Evolutionary conservation across 1,140 invertebrate genomes (phyloP), one percentile per base, ranked within the genome.

Genomic region (Danaus plexippus): DNA sequence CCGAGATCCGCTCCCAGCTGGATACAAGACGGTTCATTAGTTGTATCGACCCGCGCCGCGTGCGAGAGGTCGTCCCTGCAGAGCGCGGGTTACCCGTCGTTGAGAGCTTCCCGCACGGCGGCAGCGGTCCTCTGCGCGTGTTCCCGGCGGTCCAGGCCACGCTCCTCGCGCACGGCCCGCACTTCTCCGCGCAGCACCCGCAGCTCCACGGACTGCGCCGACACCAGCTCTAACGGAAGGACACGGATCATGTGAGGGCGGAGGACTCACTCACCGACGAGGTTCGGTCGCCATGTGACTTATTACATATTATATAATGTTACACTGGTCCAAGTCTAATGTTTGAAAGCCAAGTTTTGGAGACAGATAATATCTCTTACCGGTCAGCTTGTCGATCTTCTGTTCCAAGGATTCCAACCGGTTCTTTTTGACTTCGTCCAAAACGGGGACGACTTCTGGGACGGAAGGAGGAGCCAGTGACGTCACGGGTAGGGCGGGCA

Each of bases 1-100:
- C 68, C 9, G 69, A 47, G 2, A 77, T 71, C 40, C 80, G 73
- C 63, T 81, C 77, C 78, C 77, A 81, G 0, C 80, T 84, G 49
- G 6, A 32, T 6, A 8, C 7, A 32, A 32, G 22, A 32, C 22
- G 22, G 7, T 32, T 32, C 22, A 32, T 32, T 32, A 32, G 22
- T 32, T 32, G 2, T 6, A 32, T 32, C 4, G 22, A 32, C 15
- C 3, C 15, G 15, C 15, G 15, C 3, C 1, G 15, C 15, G 15
- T 15, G 15, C 3, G 15, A 15, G 15, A n/a, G n/a, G 43, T 12
- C n/a, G 32, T 3, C 32, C 43, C 41, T n/a, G 18, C 7, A 9
- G 52, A 9, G 50, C 7, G 11, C 47, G 22, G 22, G 22, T 40
- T 9, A 82, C 77, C 77, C 77, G 58, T 64, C 66, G 11, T 66